Conservation (phyloP, 2,888 invertebrate genomes). For the Pheosia gnoma region DNA sequence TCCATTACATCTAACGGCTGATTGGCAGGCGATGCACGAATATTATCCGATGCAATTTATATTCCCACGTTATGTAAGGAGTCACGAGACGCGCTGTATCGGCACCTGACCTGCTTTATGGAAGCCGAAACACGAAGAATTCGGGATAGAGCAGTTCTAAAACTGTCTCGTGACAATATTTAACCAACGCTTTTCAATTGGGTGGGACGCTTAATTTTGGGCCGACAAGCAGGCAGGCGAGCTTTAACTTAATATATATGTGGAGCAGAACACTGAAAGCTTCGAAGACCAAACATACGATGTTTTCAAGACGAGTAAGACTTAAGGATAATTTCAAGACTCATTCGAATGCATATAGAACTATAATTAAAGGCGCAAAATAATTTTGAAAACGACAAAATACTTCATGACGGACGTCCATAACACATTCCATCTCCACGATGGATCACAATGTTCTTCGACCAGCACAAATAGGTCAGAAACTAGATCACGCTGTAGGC, state of each 20-base stretch:
- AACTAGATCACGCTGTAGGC: conserved; percentile 1
- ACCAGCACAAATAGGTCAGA: background rate
- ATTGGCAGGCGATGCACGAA: conserved; percentile 39
- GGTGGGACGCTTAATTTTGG: background rate
- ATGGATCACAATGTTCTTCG: background rate
- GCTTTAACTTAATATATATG: too few species aligned
- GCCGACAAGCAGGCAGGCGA: too few species aligned
- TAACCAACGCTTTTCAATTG: background rate
- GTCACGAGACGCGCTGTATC: background rate
- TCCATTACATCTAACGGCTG: conserved; percentile 45
- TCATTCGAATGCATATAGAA: too few species aligned
- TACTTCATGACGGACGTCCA: background rate
- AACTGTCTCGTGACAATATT: background rate
- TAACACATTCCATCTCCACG: background rate
- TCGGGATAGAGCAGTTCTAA: background rate
- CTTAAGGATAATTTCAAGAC: too few species aligned
- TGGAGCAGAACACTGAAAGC: too few species aligned
- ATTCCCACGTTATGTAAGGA: conserved; percentile 3
- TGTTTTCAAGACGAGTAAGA: too few species aligned
- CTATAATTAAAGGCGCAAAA: too few species aligned
- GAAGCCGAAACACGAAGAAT: conserved; percentile 5
- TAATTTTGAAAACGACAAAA: background rate
- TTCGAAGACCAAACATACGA: too few species aligned
- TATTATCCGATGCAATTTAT: conserved; percentile 2
- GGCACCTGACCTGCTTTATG: background rate